Conservation (phyloP, 2,113 vertebrate genomes). For the Stigmatopora nigra region DNA sequence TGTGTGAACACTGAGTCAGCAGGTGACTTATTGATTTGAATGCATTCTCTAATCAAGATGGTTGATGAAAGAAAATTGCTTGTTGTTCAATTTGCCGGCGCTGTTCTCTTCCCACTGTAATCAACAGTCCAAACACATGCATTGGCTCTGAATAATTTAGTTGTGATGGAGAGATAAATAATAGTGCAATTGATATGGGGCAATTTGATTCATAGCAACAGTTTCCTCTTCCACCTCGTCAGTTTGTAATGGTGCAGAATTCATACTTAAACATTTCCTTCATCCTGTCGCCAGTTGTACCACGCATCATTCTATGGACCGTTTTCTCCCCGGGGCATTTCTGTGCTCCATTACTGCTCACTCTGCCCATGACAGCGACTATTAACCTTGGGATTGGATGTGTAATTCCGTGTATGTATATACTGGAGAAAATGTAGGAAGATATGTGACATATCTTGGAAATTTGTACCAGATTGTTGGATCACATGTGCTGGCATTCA, state of each 20-base stretch:
- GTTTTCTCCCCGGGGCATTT: conserved; percentile 54
- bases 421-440: neutral
- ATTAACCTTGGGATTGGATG: conserved; percentile 63
- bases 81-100: conserved; percentile 53
- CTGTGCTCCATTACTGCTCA: conserved; percentile 66
- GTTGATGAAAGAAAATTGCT: conserved; percentile 59
- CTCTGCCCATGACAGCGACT: conserved; percentile 61
- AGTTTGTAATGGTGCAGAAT: neutral
- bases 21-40: conserved; percentile 51
- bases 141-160: conserved; percentile 60
- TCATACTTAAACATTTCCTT: conserved; percentile 14
- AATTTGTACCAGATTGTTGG: conserved; percentile 4
- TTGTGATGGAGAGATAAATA: conserved; percentile 64
- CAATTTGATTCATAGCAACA: conserved; percentile 53
- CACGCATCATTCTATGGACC: conserved; percentile 43
- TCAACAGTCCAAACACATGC: conserved; percentile 21
- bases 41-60: conserved; percentile 54
- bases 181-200: conserved; percentile 49
- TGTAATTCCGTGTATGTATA: conserved; percentile 18
- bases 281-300: conserved; percentile 24
- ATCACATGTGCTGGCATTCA: neutral
- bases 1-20: conserved; percentile 18
- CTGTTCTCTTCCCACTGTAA: conserved; percentile 18
- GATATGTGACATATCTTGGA: conserved; percentile 1
- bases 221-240: conserved; percentile 26